phyloP scores from a whole-genome alignment of 2,888 invertebrate species.

The Apamea sordens region DNA sequence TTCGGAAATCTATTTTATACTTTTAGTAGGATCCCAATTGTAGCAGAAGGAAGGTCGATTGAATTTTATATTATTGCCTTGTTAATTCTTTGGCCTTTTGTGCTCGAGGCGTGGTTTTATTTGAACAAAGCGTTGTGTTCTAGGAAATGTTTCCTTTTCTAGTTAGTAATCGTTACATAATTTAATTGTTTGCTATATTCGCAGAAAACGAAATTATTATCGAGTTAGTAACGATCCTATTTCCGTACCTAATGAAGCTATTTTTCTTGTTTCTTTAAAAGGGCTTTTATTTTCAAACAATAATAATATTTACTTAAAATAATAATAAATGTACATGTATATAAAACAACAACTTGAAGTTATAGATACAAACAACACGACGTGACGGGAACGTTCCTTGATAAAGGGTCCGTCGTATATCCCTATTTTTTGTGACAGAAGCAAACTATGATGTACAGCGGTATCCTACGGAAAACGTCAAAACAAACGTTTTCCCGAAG shows the following conservation, averaged over 20 bases:
- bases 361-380: slow-evolving; percentile 5
- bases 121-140: background rate
- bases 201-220: background rate
- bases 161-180: background rate
- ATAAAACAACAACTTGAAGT: background rate
- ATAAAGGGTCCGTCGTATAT: slow-evolving; percentile 38
- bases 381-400: background rate
- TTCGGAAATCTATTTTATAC: slow-evolving; percentile 58
- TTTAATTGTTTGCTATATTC: background rate
- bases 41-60: slow-evolving; percentile 32
- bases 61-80: slow-evolving; percentile 53
- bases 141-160: slow-evolving; percentile 1
- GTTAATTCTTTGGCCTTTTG: slow-evolving; percentile 47
- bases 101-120: slow-evolving; percentile 11
- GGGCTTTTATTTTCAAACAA: no score
- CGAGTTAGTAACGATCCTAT: background rate
- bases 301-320: no score
- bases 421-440: slow-evolving; percentile 45
- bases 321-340: background rate
- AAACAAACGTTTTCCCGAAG: slow-evolving; percentile 44
- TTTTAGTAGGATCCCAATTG: slow-evolving; percentile 43
- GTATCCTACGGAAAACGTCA: slow-evolving; percentile 33
- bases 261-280: background rate
- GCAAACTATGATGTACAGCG: slow-evolving; percentile 57
- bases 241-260: background rate